Percentiles rank a stretch among this genome's conserved stretches.
Evolutionary conservation across 2,797 vertebrate species (phyloP).

Genomic region (Alfaro cultratus): DNA sequence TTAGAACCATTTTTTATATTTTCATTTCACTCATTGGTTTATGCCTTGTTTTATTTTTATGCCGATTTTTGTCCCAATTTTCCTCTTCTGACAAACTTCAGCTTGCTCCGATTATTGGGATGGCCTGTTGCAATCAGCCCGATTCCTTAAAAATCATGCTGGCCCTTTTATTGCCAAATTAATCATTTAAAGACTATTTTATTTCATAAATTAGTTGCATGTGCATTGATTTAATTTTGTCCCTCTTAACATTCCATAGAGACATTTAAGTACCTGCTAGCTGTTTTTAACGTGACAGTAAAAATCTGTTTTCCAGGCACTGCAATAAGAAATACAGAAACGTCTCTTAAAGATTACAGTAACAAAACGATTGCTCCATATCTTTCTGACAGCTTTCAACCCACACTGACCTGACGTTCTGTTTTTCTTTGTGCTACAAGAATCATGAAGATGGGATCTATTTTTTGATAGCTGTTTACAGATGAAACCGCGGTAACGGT

Average conservation of each 20-base stretch:
- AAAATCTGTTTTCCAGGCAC: neutral
- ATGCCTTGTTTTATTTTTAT: neutral
- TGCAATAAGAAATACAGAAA: neutral
- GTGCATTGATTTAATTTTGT: neutral
- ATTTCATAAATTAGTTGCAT: neutral
- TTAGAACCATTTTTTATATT: neutral
- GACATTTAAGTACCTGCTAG: neutral
- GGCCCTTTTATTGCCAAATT: no score
- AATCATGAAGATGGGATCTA: constrained; percentile 37
- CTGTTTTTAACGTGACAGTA: neutral
- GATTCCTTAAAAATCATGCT: neutral
- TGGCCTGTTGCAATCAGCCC: no score
- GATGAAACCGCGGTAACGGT: constrained; percentile 10
- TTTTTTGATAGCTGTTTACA: constrained; percentile 45
- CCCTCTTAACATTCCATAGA: neutral
- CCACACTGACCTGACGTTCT: neutral
- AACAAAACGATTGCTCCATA: neutral
- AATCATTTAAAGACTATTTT: neutral
- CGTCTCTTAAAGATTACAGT: neutral
- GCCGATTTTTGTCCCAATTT: neutral
- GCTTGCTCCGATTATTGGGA: no score
- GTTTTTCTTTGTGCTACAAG: constrained; percentile 2
- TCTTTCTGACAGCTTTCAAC: constrained; percentile 24
- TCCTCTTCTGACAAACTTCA: no score
- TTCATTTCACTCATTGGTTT: neutral